These are phyloP conservation scores for Amphipoea lucens DNA, from an alignment of 2,888 invertebrate genomes.

Conservation along the genomic window DNA sequence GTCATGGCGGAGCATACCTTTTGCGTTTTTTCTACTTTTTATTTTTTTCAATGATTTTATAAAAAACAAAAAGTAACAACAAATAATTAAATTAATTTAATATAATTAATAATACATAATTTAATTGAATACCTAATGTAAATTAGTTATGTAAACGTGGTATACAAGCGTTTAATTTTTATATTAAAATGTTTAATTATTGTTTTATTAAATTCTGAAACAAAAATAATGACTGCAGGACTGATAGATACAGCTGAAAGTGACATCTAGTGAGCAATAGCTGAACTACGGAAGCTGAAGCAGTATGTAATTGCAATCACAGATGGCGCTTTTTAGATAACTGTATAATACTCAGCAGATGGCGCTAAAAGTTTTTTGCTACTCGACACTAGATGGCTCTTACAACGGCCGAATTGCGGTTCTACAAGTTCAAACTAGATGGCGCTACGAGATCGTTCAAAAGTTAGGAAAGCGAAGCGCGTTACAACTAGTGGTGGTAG, in stretches of 20 bases:
- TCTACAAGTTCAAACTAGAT: conserved; percentile 36
- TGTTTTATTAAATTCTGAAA: not conserved
- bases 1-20: conserved; percentile 80
- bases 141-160: not conserved
- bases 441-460: conserved; percentile 33
- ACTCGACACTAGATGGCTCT: conserved; percentile 46
- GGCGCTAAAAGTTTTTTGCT: conserved; percentile 30
- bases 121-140: no score
- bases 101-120: no score
- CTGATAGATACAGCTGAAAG: not conserved
- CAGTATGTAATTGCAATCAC: not conserved
- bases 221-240: not conserved
- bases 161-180: no score
- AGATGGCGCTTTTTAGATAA: conserved; percentile 40
- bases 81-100: no score
- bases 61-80: no score
- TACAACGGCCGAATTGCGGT: accelerated
- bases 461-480: conserved; percentile 14
- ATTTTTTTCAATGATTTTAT: not conserved
- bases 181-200: not conserved
- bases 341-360: conserved; percentile 25
- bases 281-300: not conserved
- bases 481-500: conserved; percentile 8
- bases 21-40: conserved; percentile 41
- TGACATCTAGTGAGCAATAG: conserved; percentile 42